phyloP scores from a whole-genome alignment of 1,140 invertebrate species.

The Cotesia glomerata region DNA sequence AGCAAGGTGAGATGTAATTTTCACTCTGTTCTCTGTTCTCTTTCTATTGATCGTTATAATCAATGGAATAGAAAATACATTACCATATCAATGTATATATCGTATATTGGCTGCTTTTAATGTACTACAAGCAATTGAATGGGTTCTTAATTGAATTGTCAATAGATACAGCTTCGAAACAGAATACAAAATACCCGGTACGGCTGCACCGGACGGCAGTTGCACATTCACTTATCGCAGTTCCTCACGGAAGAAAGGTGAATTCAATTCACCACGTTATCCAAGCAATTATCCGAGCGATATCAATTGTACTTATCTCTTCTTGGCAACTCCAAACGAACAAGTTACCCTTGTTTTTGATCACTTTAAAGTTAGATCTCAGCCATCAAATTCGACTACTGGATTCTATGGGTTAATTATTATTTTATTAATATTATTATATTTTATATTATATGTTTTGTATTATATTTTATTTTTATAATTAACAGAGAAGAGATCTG shows the following conservation, averaged over 20 bases:
- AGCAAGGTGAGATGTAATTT: conserved; percentile 65
- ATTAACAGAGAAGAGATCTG: conserved; percentile 71
- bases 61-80: conserved; percentile 4
- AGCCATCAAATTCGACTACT: conserved; percentile 64
- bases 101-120: neutral
- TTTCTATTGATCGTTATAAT: neutral
- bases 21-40: neutral
- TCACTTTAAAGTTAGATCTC: conserved; percentile 86
- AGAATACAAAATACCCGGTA: conserved; percentile 94
- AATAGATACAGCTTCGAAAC: conserved; percentile 80
- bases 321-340: conserved; percentile 83
- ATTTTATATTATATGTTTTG: neutral
- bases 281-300: conserved; percentile 94
- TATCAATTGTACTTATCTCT: conserved; percentile 91
- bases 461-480: conserved; percentile 10
- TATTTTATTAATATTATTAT: neutral
- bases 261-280: conserved; percentile 95
- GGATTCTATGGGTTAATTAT: conserved; percentile 68
- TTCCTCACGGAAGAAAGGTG: conserved; percentile 81
- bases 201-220: conserved; percentile 84
- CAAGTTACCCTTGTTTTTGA: conserved; percentile 93
- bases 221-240: conserved; percentile 93
- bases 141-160: conserved; percentile 25
- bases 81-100: neutral
- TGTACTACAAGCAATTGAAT: conserved; percentile 10